A percentile compares a stretch with the other conserved stretches of the same genome.
These are phyloP conservation scores for Cremastinae sp. DNA, from an alignment of 2,888 invertebrate species.

Conservation along the genomic window DNA sequence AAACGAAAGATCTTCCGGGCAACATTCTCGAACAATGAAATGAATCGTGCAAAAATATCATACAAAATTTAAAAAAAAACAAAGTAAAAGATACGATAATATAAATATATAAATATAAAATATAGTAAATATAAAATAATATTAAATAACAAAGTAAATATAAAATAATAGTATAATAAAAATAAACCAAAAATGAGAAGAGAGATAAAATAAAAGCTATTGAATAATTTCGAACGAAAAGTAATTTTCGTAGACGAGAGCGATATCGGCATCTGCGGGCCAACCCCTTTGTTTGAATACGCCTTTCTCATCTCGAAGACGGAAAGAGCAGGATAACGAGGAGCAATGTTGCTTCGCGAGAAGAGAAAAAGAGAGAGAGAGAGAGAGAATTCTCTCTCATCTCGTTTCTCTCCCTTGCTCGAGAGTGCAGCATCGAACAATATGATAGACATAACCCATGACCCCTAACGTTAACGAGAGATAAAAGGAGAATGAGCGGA, in stretches of 20 bases:
- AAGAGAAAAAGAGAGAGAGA: constrained; percentile 16
- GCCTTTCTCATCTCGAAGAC: constrained; percentile 62
- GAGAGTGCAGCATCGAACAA: constrained; percentile 66
- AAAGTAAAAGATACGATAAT: no score
- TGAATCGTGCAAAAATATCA: no score
- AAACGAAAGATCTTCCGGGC: no score
- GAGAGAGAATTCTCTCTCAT: constrained; percentile 26
- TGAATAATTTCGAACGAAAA: not conserved
- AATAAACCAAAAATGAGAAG: not conserved
- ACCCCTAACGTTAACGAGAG: constrained; percentile 75
- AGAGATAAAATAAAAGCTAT: not conserved
- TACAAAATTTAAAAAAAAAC: no score
- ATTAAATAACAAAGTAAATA: not conserved
- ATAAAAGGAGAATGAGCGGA: constrained; percentile 49
- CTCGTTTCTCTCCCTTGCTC: constrained; percentile 20
- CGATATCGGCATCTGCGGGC: constrained; percentile 2
- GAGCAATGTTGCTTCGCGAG: constrained; percentile 30
- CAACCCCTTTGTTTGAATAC: constrained; percentile 69
- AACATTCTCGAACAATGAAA: no score
- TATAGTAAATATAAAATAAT: not conserved
- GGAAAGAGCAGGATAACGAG: constrained; percentile 25
- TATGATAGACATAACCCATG: constrained; percentile 75
- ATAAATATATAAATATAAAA: no score
- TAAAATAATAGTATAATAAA: not conserved
- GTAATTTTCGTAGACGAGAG: not conserved